Base-by-base conservation (phyloP, 2,113 vertebrate genomes). In the Dicentrarchus labrax region DNA sequence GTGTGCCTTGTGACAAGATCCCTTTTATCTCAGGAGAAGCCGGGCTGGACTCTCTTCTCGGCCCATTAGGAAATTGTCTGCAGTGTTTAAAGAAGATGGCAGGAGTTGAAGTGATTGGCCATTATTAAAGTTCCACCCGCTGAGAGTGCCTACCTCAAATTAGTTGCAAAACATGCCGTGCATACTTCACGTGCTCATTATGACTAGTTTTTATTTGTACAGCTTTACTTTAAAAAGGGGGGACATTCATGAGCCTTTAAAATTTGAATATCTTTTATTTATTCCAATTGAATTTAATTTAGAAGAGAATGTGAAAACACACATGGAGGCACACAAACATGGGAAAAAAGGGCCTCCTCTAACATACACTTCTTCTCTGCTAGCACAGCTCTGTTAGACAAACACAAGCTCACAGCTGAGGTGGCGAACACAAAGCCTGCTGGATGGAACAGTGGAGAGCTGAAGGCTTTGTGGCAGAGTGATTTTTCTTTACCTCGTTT, bases 381-480 rank as follows among this genome's bases (percentile, higher is more conserved):
- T 75, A 59, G 56, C 57, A 38, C 21, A 45, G 74, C 60, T 70
- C 64, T 19, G 73, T 22, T 67, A 64, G 68, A 62, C 72, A 80
- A 84, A 80, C 51, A 71, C 13, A 36, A 51, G 78, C 81, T 67
- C 60, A 19, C 77, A 86, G 83, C 80, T 80, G 70, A 80, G 53
- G 85, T 45, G 72, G 64, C 2, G 39, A 82, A 83, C 79, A 71
- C 68, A 76, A 75, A 85, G 78, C 54, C 79, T 57, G 70, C 77
- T 82, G 60, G 77, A 43, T 74, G 62, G 38, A 68, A 48, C 51
- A 68, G 72, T 21, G 54, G 68, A 85, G 65, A 61, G 76, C 79
- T 74, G 45, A 81, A 54, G 75, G 70, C 79, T 80, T 73, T 76
- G 47, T 65, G 51, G 53, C 60, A 24, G 41, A 72, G 71, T 36